Percentiles rank a stretch among this genome's conserved stretches.
phyloP scores from a whole-genome alignment of 2,888 invertebrate species.

The Pachydiplax longipennis region DNA sequence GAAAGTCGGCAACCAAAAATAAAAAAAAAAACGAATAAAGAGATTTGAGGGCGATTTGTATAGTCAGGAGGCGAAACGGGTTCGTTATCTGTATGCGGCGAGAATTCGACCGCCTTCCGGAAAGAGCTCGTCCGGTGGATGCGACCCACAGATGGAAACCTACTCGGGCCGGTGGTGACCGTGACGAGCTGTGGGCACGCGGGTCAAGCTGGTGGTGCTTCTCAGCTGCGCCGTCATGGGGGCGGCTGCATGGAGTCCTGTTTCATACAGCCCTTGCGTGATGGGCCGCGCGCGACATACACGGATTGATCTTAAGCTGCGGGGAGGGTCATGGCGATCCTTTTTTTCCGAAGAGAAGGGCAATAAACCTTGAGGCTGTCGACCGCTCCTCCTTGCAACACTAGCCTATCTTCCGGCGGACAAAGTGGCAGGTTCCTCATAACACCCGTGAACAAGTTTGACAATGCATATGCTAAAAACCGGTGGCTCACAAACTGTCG shows the following conservation, averaged over 20 bases:
- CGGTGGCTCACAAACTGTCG: no score
- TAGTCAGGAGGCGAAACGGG: background rate
- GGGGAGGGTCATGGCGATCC: background rate
- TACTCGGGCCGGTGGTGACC: background rate
- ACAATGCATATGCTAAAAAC: no score
- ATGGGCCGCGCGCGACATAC: background rate
- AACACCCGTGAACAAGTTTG: no score
- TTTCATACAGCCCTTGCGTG: background rate
- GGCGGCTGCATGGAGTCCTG: background rate
- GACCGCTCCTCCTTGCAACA: background rate
- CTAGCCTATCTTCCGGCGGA: no score
- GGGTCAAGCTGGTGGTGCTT: background rate
- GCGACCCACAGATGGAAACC: background rate
- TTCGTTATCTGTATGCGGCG: background rate
- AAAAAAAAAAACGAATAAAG: no score
- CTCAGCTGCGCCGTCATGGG: background rate
- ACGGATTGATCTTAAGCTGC: background rate
- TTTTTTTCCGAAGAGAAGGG: background rate
- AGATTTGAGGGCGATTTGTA: background rate
- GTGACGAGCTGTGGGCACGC: background rate
- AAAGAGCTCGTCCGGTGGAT: background rate
- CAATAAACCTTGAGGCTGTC: background rate
- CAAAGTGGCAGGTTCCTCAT: no score
- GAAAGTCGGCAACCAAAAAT: no score
- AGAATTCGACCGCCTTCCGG: background rate